phyloP scores from a whole-genome alignment of 2,113 vertebrate species.

The Telmatochromis bifrenatus region DNA sequence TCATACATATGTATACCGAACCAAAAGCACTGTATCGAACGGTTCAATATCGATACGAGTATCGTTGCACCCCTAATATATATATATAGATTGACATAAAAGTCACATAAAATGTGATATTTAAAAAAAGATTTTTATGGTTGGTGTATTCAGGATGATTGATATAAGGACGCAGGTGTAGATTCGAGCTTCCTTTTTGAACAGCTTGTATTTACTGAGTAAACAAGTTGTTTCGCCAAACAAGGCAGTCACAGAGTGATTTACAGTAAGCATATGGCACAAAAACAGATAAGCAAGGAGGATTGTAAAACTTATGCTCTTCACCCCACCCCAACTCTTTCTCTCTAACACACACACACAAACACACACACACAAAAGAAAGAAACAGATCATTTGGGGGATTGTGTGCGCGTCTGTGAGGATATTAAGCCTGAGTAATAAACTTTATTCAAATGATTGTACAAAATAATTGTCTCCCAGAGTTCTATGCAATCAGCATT shows the following conservation, averaged over 20 bases:
- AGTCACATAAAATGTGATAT: background rate
- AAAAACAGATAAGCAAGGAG: background rate
- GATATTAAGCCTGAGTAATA: background rate
- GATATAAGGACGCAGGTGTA: background rate
- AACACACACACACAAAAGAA: background rate
- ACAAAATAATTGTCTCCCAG: background rate
- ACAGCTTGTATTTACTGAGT: background rate
- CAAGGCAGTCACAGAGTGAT: background rate
- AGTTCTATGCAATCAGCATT: background rate
- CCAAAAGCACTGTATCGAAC: too few relatives aligned
- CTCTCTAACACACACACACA: background rate
- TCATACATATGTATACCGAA: fast-evolving
- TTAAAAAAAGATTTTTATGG: background rate
- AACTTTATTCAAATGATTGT: background rate
- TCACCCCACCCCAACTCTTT: background rate
- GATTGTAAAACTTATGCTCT: background rate
- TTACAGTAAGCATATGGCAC: background rate
- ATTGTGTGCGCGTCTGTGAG: background rate
- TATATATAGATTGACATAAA: background rate
- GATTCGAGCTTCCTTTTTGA: background rate
- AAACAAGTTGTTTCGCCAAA: background rate
- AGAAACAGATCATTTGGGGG: background rate
- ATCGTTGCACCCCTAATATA: too few relatives aligned
- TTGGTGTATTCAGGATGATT: background rate
- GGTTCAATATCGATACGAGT: too few relatives aligned